Conservation (phyloP, 2,888 invertebrate species). For the Kuschelorhynchus macadamiae region DNA sequence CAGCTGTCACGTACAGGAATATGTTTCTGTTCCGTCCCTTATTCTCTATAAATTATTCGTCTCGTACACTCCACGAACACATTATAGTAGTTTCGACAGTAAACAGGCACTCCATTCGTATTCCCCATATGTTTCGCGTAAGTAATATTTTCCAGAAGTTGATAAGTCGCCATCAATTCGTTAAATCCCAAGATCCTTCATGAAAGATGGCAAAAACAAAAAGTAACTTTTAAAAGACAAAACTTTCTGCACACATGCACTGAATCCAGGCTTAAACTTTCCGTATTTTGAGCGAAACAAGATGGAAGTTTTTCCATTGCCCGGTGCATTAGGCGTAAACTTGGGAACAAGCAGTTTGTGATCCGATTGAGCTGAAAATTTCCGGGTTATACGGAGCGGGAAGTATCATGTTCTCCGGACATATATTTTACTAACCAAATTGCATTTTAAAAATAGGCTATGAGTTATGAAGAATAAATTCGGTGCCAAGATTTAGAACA, state of each 20-base stretch:
- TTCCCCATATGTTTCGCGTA: conserved; percentile 51
- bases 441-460: not conserved
- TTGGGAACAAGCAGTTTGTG: conserved; percentile 43
- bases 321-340: conserved; percentile 55
- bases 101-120: conserved; percentile 48
- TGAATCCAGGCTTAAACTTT: conserved; percentile 51
- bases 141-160: conserved; percentile 56
- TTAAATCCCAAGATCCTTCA: conserved; percentile 53
- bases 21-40: conserved; percentile 22
- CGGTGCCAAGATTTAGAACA: no score
- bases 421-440: conserved; percentile 1
- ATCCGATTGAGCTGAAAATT: conserved; percentile 27
- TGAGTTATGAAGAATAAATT: no score
- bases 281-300: conserved; percentile 48
- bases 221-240: conserved; percentile 52
- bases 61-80: conserved; percentile 16
- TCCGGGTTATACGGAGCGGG: conserved; percentile 26
- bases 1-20: conserved; percentile 27
- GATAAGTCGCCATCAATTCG: conserved; percentile 57
- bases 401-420: conserved; percentile 4
- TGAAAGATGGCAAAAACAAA: conserved; percentile 38
- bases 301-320: conserved; percentile 57
- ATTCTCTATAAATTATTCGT: conserved; percentile 32
- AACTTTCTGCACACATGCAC: conserved; percentile 57
- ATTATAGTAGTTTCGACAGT: conserved; percentile 35